Conservation (phyloP, 2,888 invertebrate species). For the Diplazon laetatorius region DNA sequence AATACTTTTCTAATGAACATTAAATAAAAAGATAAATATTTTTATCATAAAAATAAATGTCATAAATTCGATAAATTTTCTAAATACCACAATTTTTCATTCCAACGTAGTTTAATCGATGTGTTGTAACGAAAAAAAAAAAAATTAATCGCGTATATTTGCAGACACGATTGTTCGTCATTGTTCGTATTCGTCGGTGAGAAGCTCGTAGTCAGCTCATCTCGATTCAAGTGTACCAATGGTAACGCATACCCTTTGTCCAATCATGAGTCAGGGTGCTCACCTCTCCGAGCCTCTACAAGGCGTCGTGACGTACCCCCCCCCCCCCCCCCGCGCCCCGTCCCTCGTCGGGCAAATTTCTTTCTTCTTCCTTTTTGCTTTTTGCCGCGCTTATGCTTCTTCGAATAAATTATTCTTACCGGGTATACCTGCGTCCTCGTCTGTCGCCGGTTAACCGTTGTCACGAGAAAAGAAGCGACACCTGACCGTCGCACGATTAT, state of each 20-base stretch:
- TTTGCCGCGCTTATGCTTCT: constrained; percentile 25
- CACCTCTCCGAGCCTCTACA: constrained; percentile 33
- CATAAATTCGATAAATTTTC: too few species aligned
- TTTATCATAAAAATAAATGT: too few species aligned
- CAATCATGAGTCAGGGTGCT: constrained; percentile 37
- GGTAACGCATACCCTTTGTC: constrained; percentile 13
- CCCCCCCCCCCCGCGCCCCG: neutral
- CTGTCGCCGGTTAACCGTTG: constrained; percentile 30
- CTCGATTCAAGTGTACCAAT: constrained; percentile 12
- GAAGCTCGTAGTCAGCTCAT: constrained; percentile 15
- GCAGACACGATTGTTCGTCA: constrained; percentile 21
- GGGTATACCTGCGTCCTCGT: neutral
- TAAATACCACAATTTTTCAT: too few species aligned
- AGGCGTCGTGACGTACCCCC: constrained; percentile 30
- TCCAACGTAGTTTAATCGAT: too few species aligned
- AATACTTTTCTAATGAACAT: too few species aligned
- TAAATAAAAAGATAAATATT: too few species aligned
- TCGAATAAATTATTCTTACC: constrained; percentile 39
- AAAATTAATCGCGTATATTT: neutral
- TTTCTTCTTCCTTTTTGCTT: neutral
- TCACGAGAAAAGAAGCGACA: constrained; percentile 36
- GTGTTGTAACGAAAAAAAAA: too few species aligned
- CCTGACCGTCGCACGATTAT: constrained; percentile 52
- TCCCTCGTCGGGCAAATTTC: too few species aligned
- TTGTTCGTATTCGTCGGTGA: constrained; percentile 13